Evolutionary conservation across 1,140 invertebrate species (phyloP).

Genomic region (Diorhabda carinulata): DNA sequence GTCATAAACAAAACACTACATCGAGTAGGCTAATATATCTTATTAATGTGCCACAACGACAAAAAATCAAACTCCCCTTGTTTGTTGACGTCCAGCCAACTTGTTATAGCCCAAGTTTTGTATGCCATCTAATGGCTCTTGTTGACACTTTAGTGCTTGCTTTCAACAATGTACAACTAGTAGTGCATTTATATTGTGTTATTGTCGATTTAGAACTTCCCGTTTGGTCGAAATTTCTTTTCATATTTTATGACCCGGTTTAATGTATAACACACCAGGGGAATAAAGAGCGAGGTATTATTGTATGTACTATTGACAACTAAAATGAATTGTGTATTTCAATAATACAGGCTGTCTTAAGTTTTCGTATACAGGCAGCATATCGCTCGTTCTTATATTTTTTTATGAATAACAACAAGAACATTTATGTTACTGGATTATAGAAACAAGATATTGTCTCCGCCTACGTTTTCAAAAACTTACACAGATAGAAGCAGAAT

Average conservation of each 20-base stretch:
- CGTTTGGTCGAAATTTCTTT: conserved; percentile 15
- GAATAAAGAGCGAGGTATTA: conserved; percentile 1
- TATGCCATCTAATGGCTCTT: conserved; percentile 26
- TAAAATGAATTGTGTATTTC: no score
- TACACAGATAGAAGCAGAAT: no score
- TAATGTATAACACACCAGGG: neutral
- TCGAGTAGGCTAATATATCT: conserved; percentile 30
- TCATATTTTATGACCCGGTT: conserved; percentile 5
- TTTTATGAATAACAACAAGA: no score
- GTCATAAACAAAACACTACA: conserved; percentile 29
- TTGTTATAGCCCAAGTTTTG: conserved; percentile 25
- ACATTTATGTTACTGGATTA: no score
- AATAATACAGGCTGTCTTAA: no score
- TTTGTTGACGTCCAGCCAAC: conserved; percentile 29
- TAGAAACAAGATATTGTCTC: no score
- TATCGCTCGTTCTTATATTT: no score
- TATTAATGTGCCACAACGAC: conserved; percentile 26
- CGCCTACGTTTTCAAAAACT: no score
- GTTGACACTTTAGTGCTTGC: conserved; percentile 26
- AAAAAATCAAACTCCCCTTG: conserved; percentile 31
- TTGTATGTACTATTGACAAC: neutral
- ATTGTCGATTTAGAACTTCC: conserved; percentile 20
- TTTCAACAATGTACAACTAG: conserved; percentile 12
- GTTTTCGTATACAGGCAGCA: no score
- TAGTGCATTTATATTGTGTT: conserved; percentile 16